A percentile compares a stretch with the other conserved stretches of the same genome.
Conservation (phyloP, 2,888 invertebrate genomes). For the Epirrhoe tristata region DNA sequence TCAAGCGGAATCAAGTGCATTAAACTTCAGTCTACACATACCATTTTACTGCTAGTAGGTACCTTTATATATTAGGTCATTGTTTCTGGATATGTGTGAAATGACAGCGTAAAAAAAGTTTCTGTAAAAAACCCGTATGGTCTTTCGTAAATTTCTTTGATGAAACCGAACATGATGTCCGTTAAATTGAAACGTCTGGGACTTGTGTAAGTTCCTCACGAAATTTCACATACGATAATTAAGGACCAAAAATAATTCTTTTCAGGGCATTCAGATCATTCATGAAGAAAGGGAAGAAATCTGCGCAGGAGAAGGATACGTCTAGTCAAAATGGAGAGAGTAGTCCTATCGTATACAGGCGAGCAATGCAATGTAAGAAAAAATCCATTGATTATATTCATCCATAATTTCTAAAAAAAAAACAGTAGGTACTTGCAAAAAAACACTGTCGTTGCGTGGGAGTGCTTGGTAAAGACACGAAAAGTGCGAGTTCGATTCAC, state of each 20-base stretch:
- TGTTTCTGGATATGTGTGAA: no score
- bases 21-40: conserved; percentile 59
- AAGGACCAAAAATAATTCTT: conserved; percentile 34
- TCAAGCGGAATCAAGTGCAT: conserved; percentile 81
- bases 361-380: conserved; percentile 75
- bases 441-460: no score
- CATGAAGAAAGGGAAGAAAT: conserved; percentile 79
- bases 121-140: no score
- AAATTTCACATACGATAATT: not conserved
- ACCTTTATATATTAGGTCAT: not conserved
- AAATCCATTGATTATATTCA: conserved; percentile 1
- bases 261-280: conserved; percentile 81
- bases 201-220: no score
- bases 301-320: conserved; percentile 54
- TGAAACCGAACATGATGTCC: no score
- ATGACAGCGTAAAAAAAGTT: no score
- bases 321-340: conserved; percentile 66
- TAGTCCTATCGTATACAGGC: conserved; percentile 75
- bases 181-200: not conserved
- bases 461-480: no score
- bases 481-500: no score
- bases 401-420: no score
- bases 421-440: no score
- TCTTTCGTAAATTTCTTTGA: no score
- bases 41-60: not conserved